These are phyloP conservation scores for Drosophila affinis DNA, from an alignment of 2,888 invertebrate species.

Conservation along the genomic window DNA sequence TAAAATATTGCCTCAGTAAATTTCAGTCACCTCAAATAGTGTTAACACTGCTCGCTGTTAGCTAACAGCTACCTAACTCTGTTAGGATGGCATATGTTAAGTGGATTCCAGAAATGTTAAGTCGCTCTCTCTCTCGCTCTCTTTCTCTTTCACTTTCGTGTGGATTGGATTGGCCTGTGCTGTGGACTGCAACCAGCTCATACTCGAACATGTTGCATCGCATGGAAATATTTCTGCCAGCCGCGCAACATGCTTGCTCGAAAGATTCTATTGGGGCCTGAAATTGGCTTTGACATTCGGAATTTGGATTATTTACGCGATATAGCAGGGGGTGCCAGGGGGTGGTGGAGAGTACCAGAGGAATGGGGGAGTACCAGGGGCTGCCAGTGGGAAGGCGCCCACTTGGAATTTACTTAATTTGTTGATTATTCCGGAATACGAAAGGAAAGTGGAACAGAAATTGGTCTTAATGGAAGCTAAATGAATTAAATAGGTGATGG, in stretches of 20 bases:
- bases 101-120: too few relatives aligned
- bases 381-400: slow-evolving; percentile 4
- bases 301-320: slow-evolving; percentile 42
- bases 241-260: slow-evolving; percentile 31
- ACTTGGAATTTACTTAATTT: slow-evolving; percentile 56
- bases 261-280: slow-evolving; percentile 25
- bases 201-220: slow-evolving; percentile 18
- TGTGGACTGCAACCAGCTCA: slow-evolving; percentile 43
- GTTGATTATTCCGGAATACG: slow-evolving; percentile 52
- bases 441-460: slow-evolving; percentile 30
- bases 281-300: slow-evolving; percentile 45
- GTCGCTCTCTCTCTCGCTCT: background rate
- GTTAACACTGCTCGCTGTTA: background rate
- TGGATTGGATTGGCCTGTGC: slow-evolving; percentile 1
- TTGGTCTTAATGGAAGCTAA: slow-evolving; percentile 60
- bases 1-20: too few relatives aligned
- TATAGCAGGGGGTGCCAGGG: background rate
- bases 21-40: too few relatives aligned
- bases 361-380: too few relatives aligned
- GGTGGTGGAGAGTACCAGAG: background rate
- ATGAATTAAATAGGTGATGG: slow-evolving; percentile 28
- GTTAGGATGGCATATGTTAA: background rate
- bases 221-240: slow-evolving; percentile 7
- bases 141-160: background rate
- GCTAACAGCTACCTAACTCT: background rate